Evolutionary conservation across 92 coral and sea anemone genomes (phyloP), one percentile per base, ranked within the genome.

Genomic region (Porites divaricata): DNA sequence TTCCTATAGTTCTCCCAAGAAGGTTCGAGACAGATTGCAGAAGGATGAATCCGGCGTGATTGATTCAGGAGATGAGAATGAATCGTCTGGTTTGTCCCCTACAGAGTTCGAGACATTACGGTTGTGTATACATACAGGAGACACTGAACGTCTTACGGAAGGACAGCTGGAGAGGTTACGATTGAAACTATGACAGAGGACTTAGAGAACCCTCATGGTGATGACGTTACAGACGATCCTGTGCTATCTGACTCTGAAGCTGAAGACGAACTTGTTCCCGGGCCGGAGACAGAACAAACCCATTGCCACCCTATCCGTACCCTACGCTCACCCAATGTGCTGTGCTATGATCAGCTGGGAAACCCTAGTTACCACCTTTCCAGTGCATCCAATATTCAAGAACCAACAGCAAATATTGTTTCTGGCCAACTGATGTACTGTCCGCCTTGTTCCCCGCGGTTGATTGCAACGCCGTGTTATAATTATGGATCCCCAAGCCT

Each of bases 71-170:
- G 71, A 66, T 7, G 71, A 67, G 71, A 45, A 67, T n/a, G 71
- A 67, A 67, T 45, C 35, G 11, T 11, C 71, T 67, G 35, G 50
- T 67, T n/a, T 67, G 71, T 67, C 71, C 7, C 71, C 71, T 21
- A 7, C 28, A 21, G 71, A 67, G 35, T 26, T 26, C 1, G 2
- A 26, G 35, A 26, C 35, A 1, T 26, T 26, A 3, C 35, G 35
- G 35, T n/a, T 25, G 71, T 21, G 13, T n/a, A 21, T 45, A 67
- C 25, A 45, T 21, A 67, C 71, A 67, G 71, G 28, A 67, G 71
- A 67, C 28, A 9, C 9, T n/a, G 12, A 67, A n/a, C 8, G 71
- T 26, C 35, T 26, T 26, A 26, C 35, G 35, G 35, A 2, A 67
- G 71, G 7, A 67, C 71, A 5, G 12, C 71, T 16, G 0, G 13